Percentiles rank a stretch among this genome's conserved stretches.
Conservation (phyloP, 2,888 invertebrate species). For the Spodoptera exigua region DNA sequence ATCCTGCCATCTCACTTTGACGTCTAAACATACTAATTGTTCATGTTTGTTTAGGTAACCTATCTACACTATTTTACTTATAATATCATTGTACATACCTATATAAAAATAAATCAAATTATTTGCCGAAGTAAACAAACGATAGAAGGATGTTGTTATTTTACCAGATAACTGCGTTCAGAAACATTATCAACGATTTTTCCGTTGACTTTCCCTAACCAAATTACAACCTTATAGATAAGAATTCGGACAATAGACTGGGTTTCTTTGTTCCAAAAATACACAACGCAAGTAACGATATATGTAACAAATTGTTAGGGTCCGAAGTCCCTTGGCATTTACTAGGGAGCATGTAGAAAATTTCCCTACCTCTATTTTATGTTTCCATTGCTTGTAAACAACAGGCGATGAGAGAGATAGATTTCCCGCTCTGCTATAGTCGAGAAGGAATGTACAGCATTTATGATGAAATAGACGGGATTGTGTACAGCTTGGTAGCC, state of each 20-base stretch:
- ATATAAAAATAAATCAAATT: too few relatives aligned
- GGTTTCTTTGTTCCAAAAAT: constrained; percentile 73
- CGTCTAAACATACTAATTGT: too few relatives aligned
- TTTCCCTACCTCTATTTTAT: not conserved
- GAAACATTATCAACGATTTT: constrained; percentile 42
- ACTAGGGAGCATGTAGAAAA: constrained; percentile 1
- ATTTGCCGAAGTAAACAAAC: constrained; percentile 3
- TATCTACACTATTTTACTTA: too few relatives aligned
- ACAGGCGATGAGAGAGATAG: not conserved
- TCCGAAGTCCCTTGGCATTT: constrained; percentile 44
- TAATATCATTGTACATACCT: too few relatives aligned
- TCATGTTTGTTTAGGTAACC: too few relatives aligned
- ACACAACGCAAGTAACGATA: constrained; percentile 71
- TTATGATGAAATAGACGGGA: not conserved
- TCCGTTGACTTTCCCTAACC: constrained; percentile 42
- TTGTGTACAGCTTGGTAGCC: not conserved
- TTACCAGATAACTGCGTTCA: constrained; percentile 19
- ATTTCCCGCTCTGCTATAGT: not conserved
- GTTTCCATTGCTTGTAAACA: constrained; percentile 20
- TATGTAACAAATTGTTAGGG: constrained; percentile 72
- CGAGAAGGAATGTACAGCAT: constrained; percentile 20
- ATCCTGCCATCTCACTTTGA: too few relatives aligned
- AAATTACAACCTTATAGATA: constrained; percentile 56
- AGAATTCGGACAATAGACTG: constrained; percentile 64
- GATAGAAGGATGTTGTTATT: constrained; percentile 19